Conservation (phyloP, 1,140 invertebrate genomes). For the Hyposmocoma kahamanoa region DNA sequence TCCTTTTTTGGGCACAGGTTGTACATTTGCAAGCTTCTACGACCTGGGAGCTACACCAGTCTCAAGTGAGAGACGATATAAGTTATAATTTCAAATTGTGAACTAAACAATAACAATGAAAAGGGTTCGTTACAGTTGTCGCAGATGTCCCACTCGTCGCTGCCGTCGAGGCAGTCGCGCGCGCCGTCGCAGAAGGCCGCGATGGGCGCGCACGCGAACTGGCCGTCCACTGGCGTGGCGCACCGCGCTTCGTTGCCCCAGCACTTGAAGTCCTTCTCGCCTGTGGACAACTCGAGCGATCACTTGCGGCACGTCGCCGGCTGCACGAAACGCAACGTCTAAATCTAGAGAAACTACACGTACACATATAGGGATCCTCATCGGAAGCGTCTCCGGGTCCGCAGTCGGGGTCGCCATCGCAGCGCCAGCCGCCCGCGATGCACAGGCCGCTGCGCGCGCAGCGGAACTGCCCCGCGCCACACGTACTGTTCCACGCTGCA, state of each 20-base stretch:
- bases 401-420: conserved; percentile 87
- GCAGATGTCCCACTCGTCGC: conserved; percentile 81
- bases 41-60: too few species aligned
- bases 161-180: conserved; percentile 79
- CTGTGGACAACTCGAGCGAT: too few species aligned
- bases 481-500: conserved; percentile 64
- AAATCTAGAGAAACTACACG: too few species aligned
- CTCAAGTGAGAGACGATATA: too few species aligned
- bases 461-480: conserved; percentile 77
- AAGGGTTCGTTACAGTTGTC: conserved; percentile 75
- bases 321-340: too few species aligned
- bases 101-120: too few species aligned
- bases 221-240: conserved; percentile 60
- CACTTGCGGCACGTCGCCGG: too few species aligned
- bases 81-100: too few species aligned
- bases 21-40: too few species aligned
- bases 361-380: conserved; percentile 75
- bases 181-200: conserved; percentile 78
- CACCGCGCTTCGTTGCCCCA: conserved; percentile 76
- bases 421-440: conserved; percentile 84
- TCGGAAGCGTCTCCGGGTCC: conserved; percentile 77
- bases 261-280: conserved; percentile 72
- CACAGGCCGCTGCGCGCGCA: conserved; percentile 79
- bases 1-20: too few species aligned
- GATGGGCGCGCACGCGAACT: conserved; percentile 76